Percentiles rank a stretch among this genome's conserved stretches.
Conservation (phyloP, 2,888 invertebrate species). For the Archaeoteleia sp. region DNA sequence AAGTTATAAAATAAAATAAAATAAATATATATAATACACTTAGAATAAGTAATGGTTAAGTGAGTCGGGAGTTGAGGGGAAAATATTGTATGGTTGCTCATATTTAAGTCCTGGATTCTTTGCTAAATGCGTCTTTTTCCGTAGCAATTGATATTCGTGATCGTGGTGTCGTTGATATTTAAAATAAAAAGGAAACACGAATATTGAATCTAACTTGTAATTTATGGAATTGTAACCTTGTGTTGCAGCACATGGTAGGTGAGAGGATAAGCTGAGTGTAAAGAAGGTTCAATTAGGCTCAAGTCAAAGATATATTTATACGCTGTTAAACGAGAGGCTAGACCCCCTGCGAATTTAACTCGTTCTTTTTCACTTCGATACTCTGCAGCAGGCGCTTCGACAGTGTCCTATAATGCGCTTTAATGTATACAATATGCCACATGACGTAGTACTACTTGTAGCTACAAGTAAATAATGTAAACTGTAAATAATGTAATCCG, state of each 20-base stretch:
- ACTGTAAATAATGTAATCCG: not conserved
- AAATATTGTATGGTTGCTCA: too few species aligned
- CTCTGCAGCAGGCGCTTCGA: conserved; percentile 33
- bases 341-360: conserved; percentile 62
- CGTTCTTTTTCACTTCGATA: conserved; percentile 39
- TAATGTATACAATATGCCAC: conserved; percentile 32
- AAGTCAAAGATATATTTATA: conserved; percentile 66
- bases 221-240: conserved; percentile 46
- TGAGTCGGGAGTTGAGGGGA: too few species aligned
- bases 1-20: too few species aligned
- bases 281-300: conserved; percentile 64
- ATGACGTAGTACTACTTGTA: not conserved
- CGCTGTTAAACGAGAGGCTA: conserved; percentile 61
- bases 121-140: not conserved
- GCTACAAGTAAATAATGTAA: not conserved
- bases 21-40: too few species aligned
- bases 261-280: conserved; percentile 41
- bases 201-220: conserved; percentile 39
- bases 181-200: conserved; percentile 38
- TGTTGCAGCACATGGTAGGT: conserved; percentile 40
- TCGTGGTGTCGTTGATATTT: conserved; percentile 41
- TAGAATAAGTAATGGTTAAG: too few species aligned
- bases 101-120: conserved; percentile 12
- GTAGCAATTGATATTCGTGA: conserved; percentile 43
- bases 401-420: conserved; percentile 43